phyloP scores from a whole-genome alignment of 1,140 invertebrate genomes.

The Camponotus vicinus region DNA sequence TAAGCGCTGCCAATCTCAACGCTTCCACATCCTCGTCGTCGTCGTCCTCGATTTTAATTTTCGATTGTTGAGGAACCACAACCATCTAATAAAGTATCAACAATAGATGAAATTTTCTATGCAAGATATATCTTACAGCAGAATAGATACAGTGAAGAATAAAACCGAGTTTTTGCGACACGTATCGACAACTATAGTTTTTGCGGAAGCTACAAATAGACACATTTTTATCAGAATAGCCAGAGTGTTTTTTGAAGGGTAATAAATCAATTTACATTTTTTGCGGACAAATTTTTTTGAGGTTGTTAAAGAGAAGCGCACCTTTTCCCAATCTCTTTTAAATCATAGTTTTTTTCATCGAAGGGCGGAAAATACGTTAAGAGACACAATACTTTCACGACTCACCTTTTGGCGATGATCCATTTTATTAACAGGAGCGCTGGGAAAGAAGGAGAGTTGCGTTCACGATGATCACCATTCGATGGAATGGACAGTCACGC shows the following conservation, averaged over 20 bases:
- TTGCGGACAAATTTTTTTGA: neutral
- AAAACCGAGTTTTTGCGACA: neutral
- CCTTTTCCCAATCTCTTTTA: neutral
- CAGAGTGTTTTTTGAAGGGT: too few relatives aligned
- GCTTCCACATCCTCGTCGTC: conserved; percentile 85
- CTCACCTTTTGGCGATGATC: conserved; percentile 80
- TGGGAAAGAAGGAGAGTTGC: conserved; percentile 65
- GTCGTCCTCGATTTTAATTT: conserved; percentile 78
- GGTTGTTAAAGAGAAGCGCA: neutral
- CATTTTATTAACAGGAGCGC: conserved; percentile 74
- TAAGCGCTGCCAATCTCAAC: conserved; percentile 82
- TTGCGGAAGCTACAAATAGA: neutral
- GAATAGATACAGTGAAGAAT: neutral
- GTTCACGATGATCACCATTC: conserved; percentile 68
- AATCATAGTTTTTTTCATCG: neutral
- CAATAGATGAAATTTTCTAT: neutral
- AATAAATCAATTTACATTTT: neutral
- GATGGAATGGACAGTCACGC: conserved; percentile 65
- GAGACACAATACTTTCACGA: neutral
- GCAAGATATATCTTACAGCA: neutral
- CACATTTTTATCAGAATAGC: neutral
- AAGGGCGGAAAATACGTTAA: too few relatives aligned
- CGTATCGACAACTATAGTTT: neutral
- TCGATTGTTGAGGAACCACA: conserved; percentile 67
- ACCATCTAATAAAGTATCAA: conserved; percentile 68